phyloP scores from a whole-genome alignment of 2,113 vertebrate genomes.

The Thomomys bottae region DNA sequence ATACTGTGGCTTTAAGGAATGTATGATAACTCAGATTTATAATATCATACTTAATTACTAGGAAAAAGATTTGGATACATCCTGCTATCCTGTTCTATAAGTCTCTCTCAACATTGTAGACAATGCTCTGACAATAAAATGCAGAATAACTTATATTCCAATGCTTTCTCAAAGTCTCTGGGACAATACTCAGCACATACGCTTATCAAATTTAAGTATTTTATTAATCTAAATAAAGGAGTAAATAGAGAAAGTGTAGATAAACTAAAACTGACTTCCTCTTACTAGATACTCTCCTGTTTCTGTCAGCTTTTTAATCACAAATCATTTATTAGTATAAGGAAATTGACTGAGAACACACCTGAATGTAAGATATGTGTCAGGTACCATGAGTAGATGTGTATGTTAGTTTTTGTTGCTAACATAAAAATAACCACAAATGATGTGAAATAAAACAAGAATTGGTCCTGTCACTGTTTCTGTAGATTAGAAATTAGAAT shows the following conservation, averaged over 20 bases:
- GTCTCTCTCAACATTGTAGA: neutral
- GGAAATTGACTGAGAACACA: slow-evolving; percentile 20
- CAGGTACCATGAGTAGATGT: neutral
- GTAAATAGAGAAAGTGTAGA: neutral
- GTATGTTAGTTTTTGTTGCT: neutral
- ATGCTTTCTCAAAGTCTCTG: neutral
- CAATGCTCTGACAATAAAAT: neutral
- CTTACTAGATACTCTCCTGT: neutral
- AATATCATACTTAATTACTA: neutral
- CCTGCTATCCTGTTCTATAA: neutral
- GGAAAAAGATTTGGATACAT: neutral
- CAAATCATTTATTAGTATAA: neutral
- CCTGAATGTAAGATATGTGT: neutral
- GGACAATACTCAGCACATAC: neutral
- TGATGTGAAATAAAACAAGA: neutral
- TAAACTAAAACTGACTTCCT: slow-evolving; percentile 33
- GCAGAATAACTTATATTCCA: neutral
- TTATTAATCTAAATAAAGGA: slow-evolving; percentile 27
- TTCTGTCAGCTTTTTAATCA: neutral
- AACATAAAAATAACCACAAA: neutral
- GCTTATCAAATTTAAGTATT: slow-evolving; percentile 2
- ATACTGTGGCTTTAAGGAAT: neutral
- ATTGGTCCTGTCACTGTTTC: neutral
- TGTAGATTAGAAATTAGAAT: neutral
- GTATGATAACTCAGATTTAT: neutral